Base-by-base conservation (phyloP, 2,888 invertebrate genomes). In the Phalangium opilio region DNA sequence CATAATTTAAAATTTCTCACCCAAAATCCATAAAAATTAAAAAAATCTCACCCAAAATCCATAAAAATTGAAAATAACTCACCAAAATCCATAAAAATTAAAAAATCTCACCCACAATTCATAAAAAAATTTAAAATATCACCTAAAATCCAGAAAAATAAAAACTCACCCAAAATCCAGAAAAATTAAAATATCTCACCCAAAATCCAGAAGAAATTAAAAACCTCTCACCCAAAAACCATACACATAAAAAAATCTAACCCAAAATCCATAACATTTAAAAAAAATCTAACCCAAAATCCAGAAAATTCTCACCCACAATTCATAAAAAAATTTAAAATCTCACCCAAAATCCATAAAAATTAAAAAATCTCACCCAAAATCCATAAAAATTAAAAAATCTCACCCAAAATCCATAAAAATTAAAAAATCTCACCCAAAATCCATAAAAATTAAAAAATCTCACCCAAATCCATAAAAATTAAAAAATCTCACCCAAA, bases 301-400 rank as follows among this genome's bases (percentile, higher is more conserved):
- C n/a, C n/a, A 27, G 8, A 27, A 27, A 27, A 27, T 8, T 27
- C 27, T 27, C 8, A 27, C 5, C 4, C 8, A 11, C n/a, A 41
- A 2, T 11, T 20, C 39, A 46, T 43, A 17, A 17, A 14, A 45
- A 48, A 19, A 52, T 14, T 48, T 11, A 11, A 35, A 2, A 15
- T 35, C 12, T 14, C 3, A 14, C 18, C 14, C 14, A 12, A 47
- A 21, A 11, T 27, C 27, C 12, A 11, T 1, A 19, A 40, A 20
- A 27, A 18, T 39, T 15, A 58, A n/a, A n/a, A n/a, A 63, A 63
- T n/a, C n/a, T n/a, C n/a, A n/a, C n/a, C n/a, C n/a, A n/a, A n/a
- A n/a, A n/a, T n/a, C n/a, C n/a, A n/a, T n/a, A n/a, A 62, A 62
- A 66, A 62, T 33, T 17, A 36, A n/a, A 27, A 27, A 27, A 27